Base-by-base conservation (phyloP, 2,888 invertebrate species). In the Nebria brevicollis region DNA sequence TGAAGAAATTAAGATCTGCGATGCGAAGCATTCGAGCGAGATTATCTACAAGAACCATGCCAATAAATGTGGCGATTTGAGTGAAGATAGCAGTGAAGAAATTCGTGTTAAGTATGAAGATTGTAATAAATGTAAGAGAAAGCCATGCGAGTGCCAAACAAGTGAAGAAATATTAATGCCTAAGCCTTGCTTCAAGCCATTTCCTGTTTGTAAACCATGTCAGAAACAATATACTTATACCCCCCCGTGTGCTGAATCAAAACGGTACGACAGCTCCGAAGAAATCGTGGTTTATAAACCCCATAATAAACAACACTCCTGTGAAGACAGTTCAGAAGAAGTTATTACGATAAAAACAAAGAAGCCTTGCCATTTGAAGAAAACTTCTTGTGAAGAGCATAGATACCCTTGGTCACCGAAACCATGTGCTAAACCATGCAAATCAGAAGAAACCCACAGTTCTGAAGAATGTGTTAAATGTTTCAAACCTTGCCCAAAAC, bases 11-110 rank as follows among this genome's bases (percentile, higher is more conserved):
- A 80, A 80, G 15, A 41, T 80, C 2, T 70, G 75, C 20, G 75
- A 80, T 34, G 20, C 64, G 10, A 15, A 42, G 4, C 78, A 78
- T 20, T 79, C 79, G 0, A 74, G 74, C 10, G 75, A 79, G 66
- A 75, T 79, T 20, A 26, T 42, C 74, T 25, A 74, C 11, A 79
- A 79, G 43, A 74, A 74, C 41, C 79, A 68, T 42, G 75, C 66
- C 54, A 68, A 74, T 8, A 43, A 41, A 20, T 79, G 74, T 26
- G 75, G 75, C 1, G 66, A 66, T 26, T 7, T 75, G 7, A 80
- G 75, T 75, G 80, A 80, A 80, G 75, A 75, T 43, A 72, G 70
- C 41, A 75, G 75, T 15, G 80, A 80, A 80, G 80, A 80, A 80
- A 80, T 80, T 13, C 20, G n/a, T 6, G 70, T 80, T 2, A 80